phyloP scores from a whole-genome alignment of 2,888 invertebrate genomes.

The Eristalinus aeneus region DNA sequence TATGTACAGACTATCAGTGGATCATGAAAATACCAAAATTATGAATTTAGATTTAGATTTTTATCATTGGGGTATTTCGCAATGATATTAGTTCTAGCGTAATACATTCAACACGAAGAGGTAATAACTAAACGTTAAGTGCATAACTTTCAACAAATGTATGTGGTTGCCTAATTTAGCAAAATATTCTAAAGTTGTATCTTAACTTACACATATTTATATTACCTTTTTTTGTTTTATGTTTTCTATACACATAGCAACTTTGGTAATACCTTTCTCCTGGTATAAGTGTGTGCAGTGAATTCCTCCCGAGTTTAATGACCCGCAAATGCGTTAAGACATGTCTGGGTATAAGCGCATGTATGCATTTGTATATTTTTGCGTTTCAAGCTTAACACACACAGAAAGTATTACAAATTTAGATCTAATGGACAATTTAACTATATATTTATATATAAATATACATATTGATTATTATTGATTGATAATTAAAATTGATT shows the following conservation, averaged over 20 bases:
- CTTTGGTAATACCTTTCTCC: constrained; percentile 11
- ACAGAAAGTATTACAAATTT: too few species aligned
- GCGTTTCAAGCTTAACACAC: too few species aligned
- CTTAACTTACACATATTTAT: not conserved
- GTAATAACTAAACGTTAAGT: too few species aligned
- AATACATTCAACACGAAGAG: not conserved
- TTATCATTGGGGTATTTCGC: not conserved
- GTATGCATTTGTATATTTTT: not conserved
- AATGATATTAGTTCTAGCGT: not conserved
- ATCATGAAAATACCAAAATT: not conserved
- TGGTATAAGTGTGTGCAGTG: constrained; percentile 14
- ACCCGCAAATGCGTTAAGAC: constrained; percentile 7
- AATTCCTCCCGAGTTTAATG: constrained; percentile 14
- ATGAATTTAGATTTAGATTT: not conserved
- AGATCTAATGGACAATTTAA: too few species aligned
- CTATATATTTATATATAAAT: too few species aligned
- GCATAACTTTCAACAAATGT: too few species aligned
- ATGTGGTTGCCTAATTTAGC: too few species aligned
- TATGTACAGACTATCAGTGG: not conserved
- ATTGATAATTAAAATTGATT: too few species aligned
- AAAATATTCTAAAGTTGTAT: too few species aligned
- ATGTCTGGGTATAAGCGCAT: not conserved
- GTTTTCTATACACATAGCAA: too few species aligned
- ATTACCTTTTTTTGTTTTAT: too few species aligned
- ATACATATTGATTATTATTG: too few species aligned